A percentile compares a stretch with the other conserved stretches of the same genome.
Conservation (phyloP, 2,797 vertebrate species). For the Poecile montanus region DNA sequence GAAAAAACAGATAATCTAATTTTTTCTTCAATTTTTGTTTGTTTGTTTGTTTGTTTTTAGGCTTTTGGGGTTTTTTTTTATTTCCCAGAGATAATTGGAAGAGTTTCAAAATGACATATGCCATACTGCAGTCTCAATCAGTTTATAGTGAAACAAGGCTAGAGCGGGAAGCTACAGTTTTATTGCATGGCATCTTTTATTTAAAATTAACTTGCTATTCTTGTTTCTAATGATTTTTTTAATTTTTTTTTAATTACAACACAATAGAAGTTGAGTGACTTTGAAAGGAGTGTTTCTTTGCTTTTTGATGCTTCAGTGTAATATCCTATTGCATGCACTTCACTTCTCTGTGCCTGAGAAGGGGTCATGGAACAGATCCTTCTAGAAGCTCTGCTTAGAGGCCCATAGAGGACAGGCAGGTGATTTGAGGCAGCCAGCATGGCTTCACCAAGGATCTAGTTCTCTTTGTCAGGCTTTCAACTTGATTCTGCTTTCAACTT, state of each 20-base stretch:
- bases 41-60: too few species aligned
- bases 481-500: neutral
- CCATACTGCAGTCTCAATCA: neutral
- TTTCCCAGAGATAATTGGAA: neutral
- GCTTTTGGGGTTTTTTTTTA: neutral
- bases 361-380: neutral
- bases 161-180: neutral
- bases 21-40: neutral
- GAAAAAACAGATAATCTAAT: neutral
- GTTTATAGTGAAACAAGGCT: neutral
- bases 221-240: neutral
- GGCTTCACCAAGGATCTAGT: neutral
- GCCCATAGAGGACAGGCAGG: neutral
- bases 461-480: neutral
- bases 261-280: neutral
- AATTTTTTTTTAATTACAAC: neutral
- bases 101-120: neutral
- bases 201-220: neutral
- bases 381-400: neutral
- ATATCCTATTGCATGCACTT: neutral
- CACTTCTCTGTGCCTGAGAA: neutral
- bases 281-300: neutral
- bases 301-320: neutral
- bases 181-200: neutral
- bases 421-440: neutral